Percentiles rank a stretch among this genome's conserved stretches.
Conservation (phyloP, 2,888 invertebrate species). For the Epirrhoe alternata region DNA sequence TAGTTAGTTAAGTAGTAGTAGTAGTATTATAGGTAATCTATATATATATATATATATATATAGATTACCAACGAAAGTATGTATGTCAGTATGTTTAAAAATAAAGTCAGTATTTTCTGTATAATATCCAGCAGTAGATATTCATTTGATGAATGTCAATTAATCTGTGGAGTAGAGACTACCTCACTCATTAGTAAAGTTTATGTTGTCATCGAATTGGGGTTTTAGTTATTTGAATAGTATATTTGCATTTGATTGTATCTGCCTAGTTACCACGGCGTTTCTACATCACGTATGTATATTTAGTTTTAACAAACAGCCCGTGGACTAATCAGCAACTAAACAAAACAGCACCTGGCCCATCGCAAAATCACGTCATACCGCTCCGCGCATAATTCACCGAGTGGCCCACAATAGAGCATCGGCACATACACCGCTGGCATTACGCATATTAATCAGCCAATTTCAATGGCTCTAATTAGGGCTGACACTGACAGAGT, state of each 20-base stretch:
- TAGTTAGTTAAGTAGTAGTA: too few relatives aligned
- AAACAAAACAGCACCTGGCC: conserved; percentile 44
- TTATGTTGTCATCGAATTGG: not conserved
- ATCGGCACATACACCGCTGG: conserved; percentile 67
- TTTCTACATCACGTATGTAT: conserved; percentile 2
- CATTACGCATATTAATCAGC: conserved; percentile 81
- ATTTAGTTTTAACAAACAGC: conserved; percentile 9
- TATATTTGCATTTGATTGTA: not conserved
- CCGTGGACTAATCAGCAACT: conserved; percentile 42
- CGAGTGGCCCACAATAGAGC: conserved; percentile 68
- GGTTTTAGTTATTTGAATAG: not conserved
- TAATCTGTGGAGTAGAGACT: conserved; percentile 1
- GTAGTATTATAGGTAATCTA: too few relatives aligned
- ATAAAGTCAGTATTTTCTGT: not conserved
- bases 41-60: too few relatives aligned
- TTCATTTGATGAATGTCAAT: not conserved
- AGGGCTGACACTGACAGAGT: conserved; percentile 79
- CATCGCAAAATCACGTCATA: conserved; percentile 70
- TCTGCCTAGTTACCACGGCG: not conserved
- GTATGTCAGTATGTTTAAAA: too few relatives aligned
- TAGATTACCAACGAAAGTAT: too few relatives aligned
- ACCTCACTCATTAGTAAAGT: not conserved
- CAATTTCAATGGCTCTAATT: conserved; percentile 82
- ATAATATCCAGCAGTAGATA: not conserved
- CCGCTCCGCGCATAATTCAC: conserved; percentile 69